A percentile compares a stretch with the other conserved stretches of the same genome.
These are phyloP conservation scores for Amphibalanus amphitrite DNA, from an alignment of 1,140 invertebrate genomes.

Conservation along the genomic window DNA sequence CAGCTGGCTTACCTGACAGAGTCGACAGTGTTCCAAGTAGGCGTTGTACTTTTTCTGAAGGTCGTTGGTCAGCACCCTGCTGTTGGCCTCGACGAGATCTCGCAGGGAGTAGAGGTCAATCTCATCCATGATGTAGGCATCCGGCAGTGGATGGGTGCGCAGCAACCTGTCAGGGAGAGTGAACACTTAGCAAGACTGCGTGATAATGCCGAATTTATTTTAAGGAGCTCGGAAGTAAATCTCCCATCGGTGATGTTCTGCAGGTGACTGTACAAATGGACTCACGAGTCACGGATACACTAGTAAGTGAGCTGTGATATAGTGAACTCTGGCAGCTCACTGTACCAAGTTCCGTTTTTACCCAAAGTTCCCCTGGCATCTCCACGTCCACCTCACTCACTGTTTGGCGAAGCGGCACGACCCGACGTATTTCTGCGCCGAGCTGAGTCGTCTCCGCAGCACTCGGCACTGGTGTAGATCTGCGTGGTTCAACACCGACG, in stretches of 20 bases:
- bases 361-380: too few species aligned
- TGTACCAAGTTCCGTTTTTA: too few species aligned
- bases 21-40: not conserved
- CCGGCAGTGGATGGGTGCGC: not conserved
- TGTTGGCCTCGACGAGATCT: slow-evolving; percentile 50
- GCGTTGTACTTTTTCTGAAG: slow-evolving; percentile 30
- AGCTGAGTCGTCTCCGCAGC: slow-evolving; percentile 43
- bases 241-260: not conserved
- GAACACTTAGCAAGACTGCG: too few species aligned
- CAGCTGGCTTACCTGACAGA: not conserved
- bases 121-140: not conserved
- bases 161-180: not conserved
- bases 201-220: too few species aligned
- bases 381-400: too few species aligned
- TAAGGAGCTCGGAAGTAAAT: too few species aligned
- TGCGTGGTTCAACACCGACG: slow-evolving; percentile 41
- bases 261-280: too few species aligned
- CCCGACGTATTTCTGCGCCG: slow-evolving; percentile 47
- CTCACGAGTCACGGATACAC: too few species aligned
- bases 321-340: too few species aligned
- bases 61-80: slow-evolving; percentile 37
- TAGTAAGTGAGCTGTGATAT: too few species aligned
- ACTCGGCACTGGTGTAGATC: slow-evolving; percentile 41
- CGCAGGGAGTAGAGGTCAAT: slow-evolving; percentile 52
- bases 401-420: slow-evolving; percentile 41